Conservation (phyloP, 2,797 vertebrate species). For the Crax fasciolata region DNA sequence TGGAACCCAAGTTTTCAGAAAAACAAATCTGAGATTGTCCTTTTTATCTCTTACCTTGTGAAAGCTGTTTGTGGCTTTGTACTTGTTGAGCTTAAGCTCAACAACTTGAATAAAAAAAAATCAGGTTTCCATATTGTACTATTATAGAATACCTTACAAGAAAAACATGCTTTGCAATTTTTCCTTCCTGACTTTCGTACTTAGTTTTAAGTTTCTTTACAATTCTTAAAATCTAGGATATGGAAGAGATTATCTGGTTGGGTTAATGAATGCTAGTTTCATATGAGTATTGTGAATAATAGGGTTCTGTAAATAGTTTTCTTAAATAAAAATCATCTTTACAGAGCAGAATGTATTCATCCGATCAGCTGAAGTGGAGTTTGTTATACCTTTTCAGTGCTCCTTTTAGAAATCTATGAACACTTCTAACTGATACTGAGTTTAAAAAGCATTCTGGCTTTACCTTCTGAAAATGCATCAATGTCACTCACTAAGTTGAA, state of each 20-base stretch:
- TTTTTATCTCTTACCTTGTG: background rate
- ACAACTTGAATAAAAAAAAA: background rate
- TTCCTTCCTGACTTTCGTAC: background rate
- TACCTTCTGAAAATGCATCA: background rate
- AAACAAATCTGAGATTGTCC: background rate
- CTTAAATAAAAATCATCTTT: background rate
- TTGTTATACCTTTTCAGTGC: background rate
- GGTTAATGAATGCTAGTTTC: background rate
- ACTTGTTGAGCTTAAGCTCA: background rate
- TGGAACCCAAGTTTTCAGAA: background rate
- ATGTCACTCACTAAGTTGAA: background rate
- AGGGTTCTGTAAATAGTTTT: background rate
- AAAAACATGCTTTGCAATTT: background rate
- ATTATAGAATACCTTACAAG: background rate
- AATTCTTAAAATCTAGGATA: background rate
- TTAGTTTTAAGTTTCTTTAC: background rate
- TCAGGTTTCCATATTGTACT: background rate
- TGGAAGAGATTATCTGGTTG: background rate
- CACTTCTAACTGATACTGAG: background rate
- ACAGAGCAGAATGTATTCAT: background rate
- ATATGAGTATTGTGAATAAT: background rate
- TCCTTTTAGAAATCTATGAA: background rate
- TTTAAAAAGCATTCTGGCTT: background rate
- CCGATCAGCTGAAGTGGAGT: background rate
- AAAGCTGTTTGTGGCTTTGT: slow-evolving; percentile 1